These are phyloP conservation scores for Aricia artaxerxes DNA, from an alignment of 2,888 invertebrate genomes.

Conservation along the genomic window DNA sequence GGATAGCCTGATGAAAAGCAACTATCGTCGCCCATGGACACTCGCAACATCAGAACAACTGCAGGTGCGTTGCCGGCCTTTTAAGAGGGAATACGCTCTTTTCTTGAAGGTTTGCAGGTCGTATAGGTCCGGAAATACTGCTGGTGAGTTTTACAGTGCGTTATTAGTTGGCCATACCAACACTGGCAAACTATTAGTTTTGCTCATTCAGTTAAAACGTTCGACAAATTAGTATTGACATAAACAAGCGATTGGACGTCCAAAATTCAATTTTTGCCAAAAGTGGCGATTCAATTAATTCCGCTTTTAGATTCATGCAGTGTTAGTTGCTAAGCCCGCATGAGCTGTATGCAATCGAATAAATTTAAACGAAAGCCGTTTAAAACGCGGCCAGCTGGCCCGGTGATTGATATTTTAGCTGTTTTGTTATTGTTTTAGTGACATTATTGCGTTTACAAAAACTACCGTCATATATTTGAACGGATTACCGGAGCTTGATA, in stretches of 20 bases:
- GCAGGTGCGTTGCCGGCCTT: no score
- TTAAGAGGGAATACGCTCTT: no score
- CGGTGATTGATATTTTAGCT: conserved; percentile 37
- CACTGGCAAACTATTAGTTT: neutral
- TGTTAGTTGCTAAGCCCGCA: conserved; percentile 38
- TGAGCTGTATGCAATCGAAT: conserved; percentile 41
- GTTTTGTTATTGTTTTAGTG: conserved; percentile 31
- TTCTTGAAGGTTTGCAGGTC: no score
- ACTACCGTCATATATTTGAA: conserved; percentile 11
- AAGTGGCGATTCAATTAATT: conserved; percentile 33
- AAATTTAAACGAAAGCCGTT: conserved; percentile 41
- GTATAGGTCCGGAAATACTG: no score
- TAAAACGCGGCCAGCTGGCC: conserved; percentile 39
- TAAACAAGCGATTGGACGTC: neutral
- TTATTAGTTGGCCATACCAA: no score
- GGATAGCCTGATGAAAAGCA: no score
- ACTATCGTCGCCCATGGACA: no score
- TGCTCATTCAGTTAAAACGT: neutral
- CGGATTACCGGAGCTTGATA: neutral
- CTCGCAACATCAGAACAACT: no score
- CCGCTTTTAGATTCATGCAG: conserved; percentile 31
- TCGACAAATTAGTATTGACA: conserved; percentile 6
- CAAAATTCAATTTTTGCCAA: neutral
- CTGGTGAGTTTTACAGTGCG: no score
- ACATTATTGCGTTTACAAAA: conserved; percentile 20